Evolutionary conservation across 2,888 invertebrate species (phyloP), one percentile per base, ranked within the genome.

Genomic region (Bedellia somnulentella): DNA sequence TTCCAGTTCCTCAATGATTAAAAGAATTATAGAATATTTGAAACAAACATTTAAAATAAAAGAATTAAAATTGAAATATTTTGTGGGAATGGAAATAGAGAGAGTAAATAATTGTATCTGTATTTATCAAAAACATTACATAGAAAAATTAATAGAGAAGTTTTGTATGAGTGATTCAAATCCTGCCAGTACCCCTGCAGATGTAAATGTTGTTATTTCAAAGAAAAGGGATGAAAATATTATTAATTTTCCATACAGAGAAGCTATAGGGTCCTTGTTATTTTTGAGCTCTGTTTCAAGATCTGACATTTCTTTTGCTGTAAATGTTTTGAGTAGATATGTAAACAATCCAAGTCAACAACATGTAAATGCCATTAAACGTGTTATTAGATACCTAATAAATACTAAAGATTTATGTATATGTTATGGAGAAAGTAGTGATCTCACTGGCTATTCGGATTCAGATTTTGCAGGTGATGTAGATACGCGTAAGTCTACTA

Each of bases 391-490:
- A 29, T 44, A 45, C 29, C 28, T n/a, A n/a, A n/a, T n/a, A n/a
- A n/a, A n/a, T n/a, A n/a, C n/a, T n/a, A n/a, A n/a, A n/a, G n/a
- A n/a, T 42, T 15, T 43, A 3, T 42, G 33, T 39, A 44, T 45
- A 14, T 24, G 11, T 5, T 44, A 43, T 39, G 10, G 34, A 34
- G 35, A 32, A 10, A 37, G 30, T 18, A 27, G n/a, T 18, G 35
- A 31, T 32, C 17, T 46, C 0, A 26, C 35, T 25, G 43, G 43
- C 0, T 45, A 45, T 32, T 43, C 43, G 5, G 45, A 48, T 29
- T 39, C 44, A 15, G 41, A 44, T 40, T 45, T 37, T 42, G 46
- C 44, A 6, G 16, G 38, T 9, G 44, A 48, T 35, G 2, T 44
- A 4, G 41, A 47, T 28, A 36, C 41, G 5, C 23, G 45, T 3